Percentiles rank a stretch among this genome's conserved stretches.
Conservation (phyloP, 1,140 invertebrate genomes). For the Lepidurus packardi region DNA sequence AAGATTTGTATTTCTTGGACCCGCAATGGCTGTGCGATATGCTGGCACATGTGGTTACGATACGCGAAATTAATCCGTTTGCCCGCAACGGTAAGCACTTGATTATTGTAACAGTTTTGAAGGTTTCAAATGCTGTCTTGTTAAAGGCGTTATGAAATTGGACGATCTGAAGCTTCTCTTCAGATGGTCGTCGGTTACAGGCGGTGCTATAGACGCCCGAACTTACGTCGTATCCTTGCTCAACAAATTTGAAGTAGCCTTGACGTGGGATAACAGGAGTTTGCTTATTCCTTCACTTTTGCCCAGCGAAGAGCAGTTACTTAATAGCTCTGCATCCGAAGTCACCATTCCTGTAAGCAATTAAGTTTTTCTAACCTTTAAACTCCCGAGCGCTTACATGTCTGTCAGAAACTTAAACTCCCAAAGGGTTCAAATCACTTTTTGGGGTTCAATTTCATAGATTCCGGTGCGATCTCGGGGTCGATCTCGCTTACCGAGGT, state of each 20-base stretch:
- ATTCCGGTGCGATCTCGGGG: conserved; percentile 65
- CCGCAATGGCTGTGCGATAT: conserved; percentile 99
- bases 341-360: conserved; percentile 40
- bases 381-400: no score
- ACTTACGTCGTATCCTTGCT: conserved; percentile 83
- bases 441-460: conserved; percentile 38
- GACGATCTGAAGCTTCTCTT: conserved; percentile 91
- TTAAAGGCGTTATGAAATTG: conserved; percentile 78
- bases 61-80: conserved; percentile 93
- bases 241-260: conserved; percentile 95
- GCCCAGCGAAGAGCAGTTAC: conserved; percentile 68
- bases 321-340: conserved; percentile 48
- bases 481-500: conserved; percentile 57
- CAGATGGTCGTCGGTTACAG: conserved; percentile 57
- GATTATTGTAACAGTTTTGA: not conserved
- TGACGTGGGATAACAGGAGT: conserved; percentile 91
- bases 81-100: conserved; percentile 62
- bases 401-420: conserved; percentile 10
- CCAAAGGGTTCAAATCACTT: no score
- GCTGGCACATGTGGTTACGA: conserved; percentile 91
- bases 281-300: conserved; percentile 87
- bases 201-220: conserved; percentile 52
- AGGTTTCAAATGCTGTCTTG: conserved; percentile 26
- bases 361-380: conserved; percentile 44
- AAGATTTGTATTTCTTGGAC: conserved; percentile 91